These are phyloP conservation scores for Habroteleia sp. DNA, from an alignment of 2,888 invertebrate species.

Conservation along the genomic window DNA sequence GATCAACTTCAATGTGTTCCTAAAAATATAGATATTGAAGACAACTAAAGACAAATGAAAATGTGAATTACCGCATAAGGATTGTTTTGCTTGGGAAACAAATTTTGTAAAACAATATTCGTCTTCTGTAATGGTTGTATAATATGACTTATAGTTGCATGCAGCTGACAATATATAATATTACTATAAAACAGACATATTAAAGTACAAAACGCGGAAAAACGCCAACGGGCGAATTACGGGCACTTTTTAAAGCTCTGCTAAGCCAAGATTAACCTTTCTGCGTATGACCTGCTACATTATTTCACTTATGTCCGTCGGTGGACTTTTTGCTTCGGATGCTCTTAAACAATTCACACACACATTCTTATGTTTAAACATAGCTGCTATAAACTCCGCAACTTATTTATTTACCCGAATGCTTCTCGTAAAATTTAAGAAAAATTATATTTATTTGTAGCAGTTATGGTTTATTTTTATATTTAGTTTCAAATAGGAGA, in stretches of 20 bases:
- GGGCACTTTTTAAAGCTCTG: slow-evolving; percentile 57
- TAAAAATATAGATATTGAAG: too few relatives aligned
- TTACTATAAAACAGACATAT: slow-evolving; percentile 46
- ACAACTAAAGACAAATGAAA: not conserved
- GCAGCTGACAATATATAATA: slow-evolving; percentile 34
- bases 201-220: slow-evolving; percentile 54
- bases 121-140: slow-evolving; percentile 28
- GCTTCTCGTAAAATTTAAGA: not conserved
- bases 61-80: not conserved
- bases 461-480: not conserved
- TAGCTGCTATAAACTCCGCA: slow-evolving; percentile 10
- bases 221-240: slow-evolving; percentile 61
- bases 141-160: slow-evolving; percentile 23
- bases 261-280: slow-evolving; percentile 61
- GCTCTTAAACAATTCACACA: slow-evolving; percentile 38
- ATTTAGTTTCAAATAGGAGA: too few relatives aligned
- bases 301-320: slow-evolving; percentile 51
- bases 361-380: slow-evolving; percentile 32
- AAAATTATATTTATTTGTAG: not conserved
- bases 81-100: slow-evolving; percentile 2
- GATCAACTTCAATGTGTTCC: too few relatives aligned
- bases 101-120: slow-evolving; percentile 21
- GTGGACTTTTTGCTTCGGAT: slow-evolving; percentile 38
- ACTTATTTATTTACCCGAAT: slow-evolving; percentile 9
- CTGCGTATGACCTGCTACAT: slow-evolving; percentile 58